A percentile compares a stretch with the other conserved stretches of the same genome.
Evolutionary conservation across 2,797 vertebrate species (phyloP).

Genomic region (Galaxias olidus): DNA sequence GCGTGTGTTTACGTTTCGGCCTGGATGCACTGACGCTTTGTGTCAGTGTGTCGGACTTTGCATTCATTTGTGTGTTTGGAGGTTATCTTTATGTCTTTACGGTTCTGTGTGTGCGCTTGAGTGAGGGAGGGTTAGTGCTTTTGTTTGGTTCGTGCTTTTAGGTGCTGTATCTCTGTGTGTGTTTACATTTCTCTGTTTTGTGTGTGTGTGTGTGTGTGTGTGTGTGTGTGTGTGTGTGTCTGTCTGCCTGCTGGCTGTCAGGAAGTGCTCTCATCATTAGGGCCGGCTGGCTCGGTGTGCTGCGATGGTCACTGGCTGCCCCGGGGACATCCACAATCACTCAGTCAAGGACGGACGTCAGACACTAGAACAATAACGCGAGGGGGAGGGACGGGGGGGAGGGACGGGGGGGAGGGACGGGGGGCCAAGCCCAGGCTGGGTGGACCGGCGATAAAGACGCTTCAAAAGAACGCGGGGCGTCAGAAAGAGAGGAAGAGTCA

Average conservation of each 20-base stretch:
- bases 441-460: no score
- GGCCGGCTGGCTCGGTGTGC: conserved; percentile 27
- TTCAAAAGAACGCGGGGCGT: no score
- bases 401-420: not conserved
- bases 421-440: not conserved
- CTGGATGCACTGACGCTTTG: not conserved
- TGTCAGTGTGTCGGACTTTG: conserved; percentile 9
- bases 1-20: not conserved
- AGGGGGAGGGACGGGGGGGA: conserved; percentile 4
- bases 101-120: not conserved
- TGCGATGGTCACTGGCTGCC: conserved; percentile 16
- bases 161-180: no score
- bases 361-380: conserved; percentile 73
- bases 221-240: conserved; percentile 26
- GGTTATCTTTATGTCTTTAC: conserved; percentile 18
- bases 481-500: not conserved
- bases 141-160: no score
- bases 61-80: conserved; percentile 5
- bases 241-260: conserved; percentile 27
- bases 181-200: no score
- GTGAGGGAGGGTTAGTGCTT: no score
- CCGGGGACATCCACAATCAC: conserved; percentile 56
- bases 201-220: conserved; percentile 22
- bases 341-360: conserved; percentile 75
- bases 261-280: conserved; percentile 60